These are phyloP conservation scores for Eueremaeus valkanovi DNA, from an alignment of 2,888 invertebrate genomes.

Conservation along the genomic window DNA sequence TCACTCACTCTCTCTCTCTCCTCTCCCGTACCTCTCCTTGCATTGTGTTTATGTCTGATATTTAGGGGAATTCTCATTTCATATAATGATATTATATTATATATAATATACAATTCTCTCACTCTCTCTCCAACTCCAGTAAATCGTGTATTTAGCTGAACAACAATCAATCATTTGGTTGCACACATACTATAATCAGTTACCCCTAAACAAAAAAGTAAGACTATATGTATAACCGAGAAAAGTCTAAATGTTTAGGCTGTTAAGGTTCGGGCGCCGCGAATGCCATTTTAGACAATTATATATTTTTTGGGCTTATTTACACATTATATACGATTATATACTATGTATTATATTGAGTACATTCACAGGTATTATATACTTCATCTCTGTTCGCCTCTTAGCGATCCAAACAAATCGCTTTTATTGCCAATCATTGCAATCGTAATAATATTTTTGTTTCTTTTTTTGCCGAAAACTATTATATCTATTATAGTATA, in stretches of 20 bases:
- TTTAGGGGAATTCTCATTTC: background rate
- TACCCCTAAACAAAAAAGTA: background rate
- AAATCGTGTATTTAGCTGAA: constrained; percentile 26
- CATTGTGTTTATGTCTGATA: background rate
- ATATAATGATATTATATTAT: constrained; percentile 14
- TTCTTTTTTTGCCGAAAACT: background rate
- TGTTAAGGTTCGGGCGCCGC: constrained; percentile 24
- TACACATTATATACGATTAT: constrained; percentile 10
- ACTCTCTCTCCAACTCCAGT: background rate
- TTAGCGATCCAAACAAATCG: background rate
- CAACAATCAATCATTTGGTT: constrained; percentile 28
- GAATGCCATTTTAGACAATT: constrained; percentile 29
- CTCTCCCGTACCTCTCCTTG: background rate
- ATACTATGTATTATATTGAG: too few relatives aligned
- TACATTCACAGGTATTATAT: too few relatives aligned
- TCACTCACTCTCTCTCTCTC: constrained; percentile 8
- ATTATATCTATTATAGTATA: background rate
- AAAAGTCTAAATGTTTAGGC: background rate
- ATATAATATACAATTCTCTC: background rate
- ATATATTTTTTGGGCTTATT: constrained; percentile 14
- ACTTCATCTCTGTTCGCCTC: background rate
- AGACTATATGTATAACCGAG: background rate
- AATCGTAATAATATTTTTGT: constrained; percentile 5
- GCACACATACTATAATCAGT: constrained; percentile 15
- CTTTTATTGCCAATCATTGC: background rate